These are phyloP conservation scores for Paraescarpia echinospica DNA, from an alignment of 1,140 invertebrate species.

Conservation along the genomic window DNA sequence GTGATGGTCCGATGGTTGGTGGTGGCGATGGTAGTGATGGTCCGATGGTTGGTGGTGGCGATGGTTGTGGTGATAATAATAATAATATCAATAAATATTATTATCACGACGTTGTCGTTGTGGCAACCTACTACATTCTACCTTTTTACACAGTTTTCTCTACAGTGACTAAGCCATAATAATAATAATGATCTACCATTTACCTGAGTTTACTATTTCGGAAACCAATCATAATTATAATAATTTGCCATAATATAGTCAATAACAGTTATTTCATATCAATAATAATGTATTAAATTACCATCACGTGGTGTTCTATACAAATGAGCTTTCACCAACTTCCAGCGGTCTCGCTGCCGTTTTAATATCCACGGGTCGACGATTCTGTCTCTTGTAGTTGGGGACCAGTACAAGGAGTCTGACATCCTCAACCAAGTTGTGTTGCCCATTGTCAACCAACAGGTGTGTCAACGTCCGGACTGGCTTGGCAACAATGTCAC, in stretches of 20 bases:
- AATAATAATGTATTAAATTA: neutral
- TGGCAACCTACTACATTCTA: neutral
- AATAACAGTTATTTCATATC: neutral
- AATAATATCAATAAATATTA: no score
- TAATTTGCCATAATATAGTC: neutral
- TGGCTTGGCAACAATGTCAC: slow-evolving; percentile 28
- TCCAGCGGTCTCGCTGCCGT: no score
- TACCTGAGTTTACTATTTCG: neutral
- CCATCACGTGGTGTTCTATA: neutral
- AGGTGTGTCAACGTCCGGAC: slow-evolving; percentile 42
- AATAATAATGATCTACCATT: neutral
- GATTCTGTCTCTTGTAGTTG: neutral
- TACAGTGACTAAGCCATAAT: neutral
- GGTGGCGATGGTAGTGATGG: no score
- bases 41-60: no score
- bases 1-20: no score
- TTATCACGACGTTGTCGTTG: neutral
- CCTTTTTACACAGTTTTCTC: neutral
- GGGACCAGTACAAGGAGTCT: neutral
- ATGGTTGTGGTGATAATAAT: no score
- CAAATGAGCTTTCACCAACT: no score
- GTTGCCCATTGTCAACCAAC: slow-evolving; percentile 44
- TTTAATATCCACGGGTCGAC: neutral
- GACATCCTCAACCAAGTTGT: slow-evolving; percentile 41
- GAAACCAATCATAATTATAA: neutral